These are phyloP conservation scores for Carterocephalus palaemon DNA, from an alignment of 2,888 invertebrate genomes.

Conservation along the genomic window DNA sequence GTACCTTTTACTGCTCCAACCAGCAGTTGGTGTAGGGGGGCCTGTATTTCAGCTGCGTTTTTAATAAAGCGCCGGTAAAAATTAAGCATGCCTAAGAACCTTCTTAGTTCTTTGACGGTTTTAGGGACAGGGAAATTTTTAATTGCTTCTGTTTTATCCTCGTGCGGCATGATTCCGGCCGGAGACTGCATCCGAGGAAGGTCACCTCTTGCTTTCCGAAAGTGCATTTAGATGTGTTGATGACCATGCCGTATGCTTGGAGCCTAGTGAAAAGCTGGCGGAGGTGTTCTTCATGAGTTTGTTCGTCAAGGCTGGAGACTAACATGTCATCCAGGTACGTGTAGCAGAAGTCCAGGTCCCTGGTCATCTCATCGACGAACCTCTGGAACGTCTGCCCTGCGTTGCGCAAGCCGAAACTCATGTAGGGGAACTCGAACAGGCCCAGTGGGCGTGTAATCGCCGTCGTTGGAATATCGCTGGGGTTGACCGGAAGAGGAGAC, in stretches of 20 bases:
- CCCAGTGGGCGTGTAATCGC: too few relatives aligned
- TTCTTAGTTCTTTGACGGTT: conserved; percentile 27
- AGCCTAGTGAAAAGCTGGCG: conserved; percentile 18
- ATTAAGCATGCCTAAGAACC: conserved; percentile 35
- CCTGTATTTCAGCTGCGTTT: conserved; percentile 28
- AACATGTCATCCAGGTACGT: conserved; percentile 25
- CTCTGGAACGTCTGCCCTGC: conserved; percentile 42
- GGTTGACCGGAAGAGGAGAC: too few relatives aligned
- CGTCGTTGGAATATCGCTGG: too few relatives aligned
- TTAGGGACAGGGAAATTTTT: conserved; percentile 25
- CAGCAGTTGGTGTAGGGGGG: conserved; percentile 17
- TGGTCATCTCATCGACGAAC: conserved; percentile 27
- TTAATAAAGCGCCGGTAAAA: conserved; percentile 32
- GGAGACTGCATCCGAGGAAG: conserved; percentile 26
- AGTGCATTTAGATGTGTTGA: conserved; percentile 27
- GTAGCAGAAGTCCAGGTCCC: conserved; percentile 26
- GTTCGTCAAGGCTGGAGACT: conserved; percentile 16
- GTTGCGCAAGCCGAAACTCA: conserved; percentile 27
- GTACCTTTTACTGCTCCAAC: not conserved
- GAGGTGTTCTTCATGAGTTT: conserved; percentile 21
- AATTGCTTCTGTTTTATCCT: conserved; percentile 13
- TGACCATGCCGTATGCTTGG: conserved; percentile 25
- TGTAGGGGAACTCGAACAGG: conserved; percentile 7
- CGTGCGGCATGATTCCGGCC: conserved; percentile 21
- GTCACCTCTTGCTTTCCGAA: conserved; percentile 23